Percentiles rank a stretch among this genome's conserved stretches.
Conservation (phyloP, 2,888 invertebrate genomes). For the Phoronis australis region DNA sequence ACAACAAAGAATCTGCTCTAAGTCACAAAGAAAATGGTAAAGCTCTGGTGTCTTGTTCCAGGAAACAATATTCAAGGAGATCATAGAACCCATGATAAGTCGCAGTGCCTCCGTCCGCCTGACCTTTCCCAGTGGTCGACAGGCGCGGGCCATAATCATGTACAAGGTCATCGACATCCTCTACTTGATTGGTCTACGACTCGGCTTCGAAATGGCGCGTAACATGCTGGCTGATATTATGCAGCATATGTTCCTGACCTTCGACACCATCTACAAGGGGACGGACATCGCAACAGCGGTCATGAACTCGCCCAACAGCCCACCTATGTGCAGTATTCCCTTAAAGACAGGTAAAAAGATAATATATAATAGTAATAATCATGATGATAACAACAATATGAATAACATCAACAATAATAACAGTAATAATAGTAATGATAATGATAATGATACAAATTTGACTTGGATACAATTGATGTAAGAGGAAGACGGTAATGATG, state of each 20-base stretch:
- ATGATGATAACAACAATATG: too few species aligned
- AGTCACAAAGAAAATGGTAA: too few species aligned
- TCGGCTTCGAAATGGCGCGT: constrained; percentile 57
- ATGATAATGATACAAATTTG: too few species aligned
- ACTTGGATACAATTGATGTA: too few species aligned
- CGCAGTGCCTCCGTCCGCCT: constrained; percentile 74
- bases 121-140: constrained; percentile 74
- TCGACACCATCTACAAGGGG: constrained; percentile 30
- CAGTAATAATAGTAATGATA: too few species aligned
- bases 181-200: constrained; percentile 61
- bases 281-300: too few species aligned
- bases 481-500: too few species aligned
- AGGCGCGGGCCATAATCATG: constrained; percentile 70
- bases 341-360: too few species aligned
- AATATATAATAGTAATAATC: too few species aligned
- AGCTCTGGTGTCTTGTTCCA: constrained; percentile 53
- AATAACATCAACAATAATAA: too few species aligned
- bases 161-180: constrained; percentile 77
- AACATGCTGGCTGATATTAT: constrained; percentile 43
- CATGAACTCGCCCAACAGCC: too few species aligned
- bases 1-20: neutral
- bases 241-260: constrained; percentile 46
- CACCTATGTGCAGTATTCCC: too few species aligned
- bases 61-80: constrained; percentile 79
- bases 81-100: constrained; percentile 76